Evolutionary conservation across 2,888 invertebrate species (phyloP), one percentile per base, ranked within the genome.

Genomic region (Pachymerium ferrugineum): DNA sequence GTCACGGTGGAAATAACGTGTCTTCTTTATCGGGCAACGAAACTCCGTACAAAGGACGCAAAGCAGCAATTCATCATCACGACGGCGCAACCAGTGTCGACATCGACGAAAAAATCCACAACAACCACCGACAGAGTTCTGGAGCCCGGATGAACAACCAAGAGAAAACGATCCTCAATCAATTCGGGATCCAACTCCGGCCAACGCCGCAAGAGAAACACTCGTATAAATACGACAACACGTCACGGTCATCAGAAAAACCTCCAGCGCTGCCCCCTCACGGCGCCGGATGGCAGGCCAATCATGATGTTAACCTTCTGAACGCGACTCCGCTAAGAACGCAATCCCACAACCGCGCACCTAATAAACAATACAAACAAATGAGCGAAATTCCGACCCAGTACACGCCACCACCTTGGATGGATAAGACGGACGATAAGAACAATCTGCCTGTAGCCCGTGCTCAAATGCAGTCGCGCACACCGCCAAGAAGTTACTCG

Each of bases 401-500:
- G 70, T 76, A 74, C 47, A 75, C 73, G 33, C 74, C 73, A 16
- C 74, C 72, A 81, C 25, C 74, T 75, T 73, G 72, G 77, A 75
- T 30, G 76, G 75, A 74, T 76, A 76, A n/a, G 62, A 54, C 76
- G 70, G 47, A 38, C 22, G 73, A 73, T 8, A 31, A 70, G 19
- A 67, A 25, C 22, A 28, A 31, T 4, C 62, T 25, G 25, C 62
- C 73, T 1, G 29, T 28, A 1, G 1, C 33, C 19, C 73, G 62
- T 10, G 72, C 54, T 4, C 35, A 73, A 19, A 47, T 54, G 33
- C 73, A 35, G 70, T 74, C 74, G 16, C 74, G 74, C 31, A 77
- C 77, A 8, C 78, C 78, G 31, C 76, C 78, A 1, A 76, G 78
- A 71, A 76, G 75, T 47, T 77, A 77, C 54, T 77, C 77, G 2